Evolutionary conservation across 2,797 vertebrate genomes (phyloP).

Genomic region (Ceryle rudis): DNA sequence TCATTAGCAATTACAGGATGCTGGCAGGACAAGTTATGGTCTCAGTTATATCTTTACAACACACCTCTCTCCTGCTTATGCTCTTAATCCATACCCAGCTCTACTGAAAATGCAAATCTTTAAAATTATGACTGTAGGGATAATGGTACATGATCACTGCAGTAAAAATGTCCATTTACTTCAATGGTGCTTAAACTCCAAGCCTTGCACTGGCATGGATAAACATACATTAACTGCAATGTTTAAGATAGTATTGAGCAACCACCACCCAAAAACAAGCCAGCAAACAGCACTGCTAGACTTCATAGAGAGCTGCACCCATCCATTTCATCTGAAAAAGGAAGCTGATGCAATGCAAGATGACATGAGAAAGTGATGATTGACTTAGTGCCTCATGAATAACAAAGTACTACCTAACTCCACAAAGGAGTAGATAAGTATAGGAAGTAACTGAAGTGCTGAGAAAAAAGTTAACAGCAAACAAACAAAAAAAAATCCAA

Average conservation of each 20-base stretch:
- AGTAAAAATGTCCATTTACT: slow-evolving; percentile 18
- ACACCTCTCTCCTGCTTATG: neutral
- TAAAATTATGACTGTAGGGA: slow-evolving; percentile 33
- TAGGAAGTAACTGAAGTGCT: slow-evolving; percentile 24
- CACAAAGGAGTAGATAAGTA: neutral
- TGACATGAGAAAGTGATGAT: slow-evolving; percentile 60
- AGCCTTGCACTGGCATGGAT: neutral
- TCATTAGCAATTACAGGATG: slow-evolving; percentile 25
- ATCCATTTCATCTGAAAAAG: slow-evolving; percentile 45
- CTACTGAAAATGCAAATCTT: slow-evolving; percentile 41
- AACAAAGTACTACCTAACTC: slow-evolving; percentile 46
- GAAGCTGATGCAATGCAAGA: slow-evolving; percentile 67
- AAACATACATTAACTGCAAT: slow-evolving; percentile 51
- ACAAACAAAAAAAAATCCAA: neutral
- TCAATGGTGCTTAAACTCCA: slow-evolving; percentile 12
- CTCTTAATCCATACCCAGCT: slow-evolving; percentile 28
- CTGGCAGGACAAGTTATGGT: slow-evolving; percentile 21
- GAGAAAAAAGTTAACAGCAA: slow-evolving; percentile 15
- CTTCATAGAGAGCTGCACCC: slow-evolving; percentile 36
- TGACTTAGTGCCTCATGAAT: slow-evolving; percentile 45
- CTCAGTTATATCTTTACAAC: neutral
- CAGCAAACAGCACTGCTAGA: slow-evolving; percentile 3
- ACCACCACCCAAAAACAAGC: neutral
- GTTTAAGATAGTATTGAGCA: slow-evolving; percentile 9
- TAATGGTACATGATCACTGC: slow-evolving; percentile 13